These are phyloP conservation scores for Parus major DNA, from an alignment of 2,113 vertebrate species.

Conservation along the genomic window DNA sequence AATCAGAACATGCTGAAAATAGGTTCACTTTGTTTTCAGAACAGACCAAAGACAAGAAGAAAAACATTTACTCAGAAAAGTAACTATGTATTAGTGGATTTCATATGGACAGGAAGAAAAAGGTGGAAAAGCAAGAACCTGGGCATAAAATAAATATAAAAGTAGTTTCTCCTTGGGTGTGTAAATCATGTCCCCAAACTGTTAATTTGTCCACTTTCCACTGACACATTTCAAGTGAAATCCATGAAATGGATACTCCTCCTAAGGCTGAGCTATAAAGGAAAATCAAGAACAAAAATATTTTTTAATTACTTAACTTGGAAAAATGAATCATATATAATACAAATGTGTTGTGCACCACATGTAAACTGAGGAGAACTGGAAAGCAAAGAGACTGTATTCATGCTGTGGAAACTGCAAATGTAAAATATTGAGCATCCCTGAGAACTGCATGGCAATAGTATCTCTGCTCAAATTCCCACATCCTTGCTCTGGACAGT, in stretches of 20 bases:
- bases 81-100: neutral
- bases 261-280: neutral
- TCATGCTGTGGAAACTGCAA: neutral
- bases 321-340: neutral
- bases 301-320: neutral
- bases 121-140: neutral
- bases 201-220: neutral
- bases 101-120: neutral
- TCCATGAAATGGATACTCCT: neutral
- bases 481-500: neutral
- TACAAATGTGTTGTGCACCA: neutral
- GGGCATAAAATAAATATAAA: neutral
- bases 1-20: neutral
- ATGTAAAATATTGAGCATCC: neutral
- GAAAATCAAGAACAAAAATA: neutral
- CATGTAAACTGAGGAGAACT: neutral
- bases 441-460: rapidly evolving
- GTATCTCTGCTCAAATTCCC: neutral
- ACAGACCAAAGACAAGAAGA: neutral
- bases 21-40: neutral
- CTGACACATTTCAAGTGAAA: neutral
- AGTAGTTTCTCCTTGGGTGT: neutral
- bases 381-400: neutral
- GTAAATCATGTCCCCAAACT: neutral
- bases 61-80: neutral